Base-by-base conservation (phyloP, 1,140 invertebrate species). In the Potamilus streckersoni region DNA sequence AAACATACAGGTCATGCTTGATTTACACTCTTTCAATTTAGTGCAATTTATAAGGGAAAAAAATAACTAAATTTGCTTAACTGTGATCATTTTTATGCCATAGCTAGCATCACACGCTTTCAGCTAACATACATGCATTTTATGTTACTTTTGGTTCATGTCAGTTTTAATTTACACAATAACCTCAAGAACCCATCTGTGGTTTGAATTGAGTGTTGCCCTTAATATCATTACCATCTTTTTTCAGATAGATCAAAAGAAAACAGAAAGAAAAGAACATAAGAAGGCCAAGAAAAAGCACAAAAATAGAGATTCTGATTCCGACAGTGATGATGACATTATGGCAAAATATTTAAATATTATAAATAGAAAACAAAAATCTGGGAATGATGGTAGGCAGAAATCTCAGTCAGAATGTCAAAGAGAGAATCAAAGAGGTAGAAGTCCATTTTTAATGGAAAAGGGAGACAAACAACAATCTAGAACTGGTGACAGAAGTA, bases 321-420 rank as follows among this genome's bases (percentile, higher is more conserved):
- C 69, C 55, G 68, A 71, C 17, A 76, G 69, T n/a, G 74, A 76
- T 49, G 69, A 76, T 71, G 74, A 71, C 63, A n/a, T 76, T n/a
- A 67, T 76, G 69, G 71, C 74, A n/a, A 57, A 38, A 2, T 76
- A 76, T 71, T 62, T 76, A 16, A 76, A 61, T 67, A 76, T 76
- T 58, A 38, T 76, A n/a, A 75, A 70, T 58, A 16, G 27, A 55
- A 76, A 76, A 61, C 74, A 71, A 55, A 76, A 76, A 61, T 49
- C 55, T 49, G 69, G 61, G 17, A 70, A 73, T 71, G 8, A 64
- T 49, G 62, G 69, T n/a, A 65, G 69, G 56, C 12, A 75, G 27
- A 49, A 15, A 67, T 27, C 38, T 49, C 38, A 49, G 38, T 49
- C 38, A 11, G 38, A 49, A 49, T 6, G 11, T 49, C 38, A 49